Evolutionary conservation across 2,797 vertebrate species (phyloP), one percentile per base, ranked within the genome.

Genomic region (Ibycter americanus): DNA sequence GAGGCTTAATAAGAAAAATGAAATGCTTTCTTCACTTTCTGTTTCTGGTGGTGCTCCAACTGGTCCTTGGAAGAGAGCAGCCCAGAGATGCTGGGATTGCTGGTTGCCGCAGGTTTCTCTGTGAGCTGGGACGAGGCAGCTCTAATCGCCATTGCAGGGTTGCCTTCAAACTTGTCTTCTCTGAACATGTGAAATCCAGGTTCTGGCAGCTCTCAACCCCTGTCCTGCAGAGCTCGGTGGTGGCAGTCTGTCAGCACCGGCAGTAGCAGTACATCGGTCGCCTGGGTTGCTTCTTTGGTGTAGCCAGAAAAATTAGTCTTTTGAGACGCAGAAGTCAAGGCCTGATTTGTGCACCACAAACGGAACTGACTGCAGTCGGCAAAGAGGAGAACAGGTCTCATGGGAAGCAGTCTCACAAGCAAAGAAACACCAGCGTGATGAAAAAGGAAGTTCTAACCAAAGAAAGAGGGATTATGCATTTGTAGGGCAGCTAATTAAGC

Each of bases 341-440:
- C 8, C 44, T 9, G 40, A 29, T 15, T 29, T 1, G 20, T 8
- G 38, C n/a, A 6, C 23, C 32, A 8, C 22, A 9, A 2, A 1
- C 16, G 83, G 79, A 36, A 23, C 62, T 8, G 44, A 31, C 27
- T 11, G 47, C 27, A 11, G 18, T 10, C 36, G 13, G n/a, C 44
- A 15, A 34, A 17, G 27, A 21, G 55, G 40, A 32, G 68, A 23
- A 15, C 4, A 18, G 38, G 17, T 17, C 84, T 47, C 65, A 6
- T 0, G 25, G 54, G 91, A 27, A 42, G 74, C 38, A n/a, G 46
- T 18, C 58, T 46, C 55, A 10, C 11, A 21, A 21, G 85, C 54
- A 56, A 18, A 84, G 79, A 27, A 27, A 15, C 40, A 32, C 25
- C 67, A 51, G 40, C 7, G 22, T 32, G 42, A 47, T 56, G 83